These are phyloP conservation scores for Neosilurus hyrtlii DNA, from an alignment of 2,797 vertebrate species.

Conservation along the genomic window DNA sequence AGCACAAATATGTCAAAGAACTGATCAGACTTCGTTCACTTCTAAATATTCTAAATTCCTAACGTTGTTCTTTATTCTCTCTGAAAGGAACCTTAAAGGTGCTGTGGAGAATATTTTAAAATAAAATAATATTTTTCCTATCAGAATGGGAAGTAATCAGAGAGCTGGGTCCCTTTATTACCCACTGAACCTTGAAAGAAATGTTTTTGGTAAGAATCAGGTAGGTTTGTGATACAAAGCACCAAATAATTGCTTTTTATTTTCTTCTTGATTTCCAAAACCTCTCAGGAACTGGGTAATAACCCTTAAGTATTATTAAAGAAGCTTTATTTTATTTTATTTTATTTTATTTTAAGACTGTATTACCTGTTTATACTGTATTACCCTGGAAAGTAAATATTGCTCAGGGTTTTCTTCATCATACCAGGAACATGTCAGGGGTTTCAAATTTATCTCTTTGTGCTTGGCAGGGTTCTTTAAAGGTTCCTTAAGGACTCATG, in stretches of 20 bases:
- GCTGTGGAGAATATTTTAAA: background rate
- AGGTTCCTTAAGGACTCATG: background rate
- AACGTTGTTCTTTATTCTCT: background rate
- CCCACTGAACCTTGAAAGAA: background rate
- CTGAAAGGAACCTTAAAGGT: background rate
- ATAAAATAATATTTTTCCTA: background rate
- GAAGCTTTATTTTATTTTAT: background rate
- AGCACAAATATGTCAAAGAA: background rate
- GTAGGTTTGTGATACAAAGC: background rate
- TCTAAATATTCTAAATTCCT: background rate
- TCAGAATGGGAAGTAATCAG: background rate
- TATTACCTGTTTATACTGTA: too few species aligned
- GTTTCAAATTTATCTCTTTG: background rate
- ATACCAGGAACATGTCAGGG: background rate
- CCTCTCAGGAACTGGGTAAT: background rate
- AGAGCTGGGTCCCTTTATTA: background rate
- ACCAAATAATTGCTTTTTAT: background rate
- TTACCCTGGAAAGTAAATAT: background rate
- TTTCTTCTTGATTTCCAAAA: background rate
- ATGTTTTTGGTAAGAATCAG: background rate
- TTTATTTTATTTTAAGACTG: background rate
- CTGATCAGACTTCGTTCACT: background rate
- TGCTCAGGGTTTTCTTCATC: background rate
- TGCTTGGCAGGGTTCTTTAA: background rate
- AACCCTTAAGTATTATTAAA: background rate